Evolutionary conservation across 1,140 invertebrate genomes (phyloP).

Genomic region (Parasteatoda tepidariorum): DNA sequence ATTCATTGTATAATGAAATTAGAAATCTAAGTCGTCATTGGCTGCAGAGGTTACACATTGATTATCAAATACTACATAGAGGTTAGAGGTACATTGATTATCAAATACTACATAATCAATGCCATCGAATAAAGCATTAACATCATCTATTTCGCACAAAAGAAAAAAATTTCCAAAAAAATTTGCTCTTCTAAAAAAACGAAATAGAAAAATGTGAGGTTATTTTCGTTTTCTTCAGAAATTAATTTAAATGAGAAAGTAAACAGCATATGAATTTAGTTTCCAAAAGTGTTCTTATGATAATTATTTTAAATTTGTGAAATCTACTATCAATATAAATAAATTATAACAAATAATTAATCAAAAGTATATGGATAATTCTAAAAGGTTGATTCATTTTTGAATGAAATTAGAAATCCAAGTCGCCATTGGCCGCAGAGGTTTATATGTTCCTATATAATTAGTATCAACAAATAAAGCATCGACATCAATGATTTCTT

Average conservation of each 20-base stretch:
- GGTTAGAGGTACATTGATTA: no score
- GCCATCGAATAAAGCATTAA: background rate
- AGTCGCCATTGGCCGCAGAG: constrained; percentile 30
- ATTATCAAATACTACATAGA: no score
- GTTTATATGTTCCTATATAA: constrained; percentile 8
- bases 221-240: background rate
- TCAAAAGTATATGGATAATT: background rate
- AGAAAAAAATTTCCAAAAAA: background rate
- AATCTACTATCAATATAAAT: background rate
- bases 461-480: constrained; percentile 5
- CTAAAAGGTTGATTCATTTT: background rate
- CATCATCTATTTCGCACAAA: background rate
- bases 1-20: background rate
- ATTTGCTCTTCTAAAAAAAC: background rate
- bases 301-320: background rate
- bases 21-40: constrained; percentile 25
- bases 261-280: no score
- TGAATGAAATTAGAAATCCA: background rate
- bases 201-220: background rate
- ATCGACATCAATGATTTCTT: background rate
- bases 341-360: background rate
- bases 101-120: constrained; percentile 36
- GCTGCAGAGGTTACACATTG: constrained; percentile 3
- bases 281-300: background rate
- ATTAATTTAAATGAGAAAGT: no score